Base-by-base conservation (phyloP, 2,888 invertebrate genomes). In the Metacarcinus magister region DNA sequence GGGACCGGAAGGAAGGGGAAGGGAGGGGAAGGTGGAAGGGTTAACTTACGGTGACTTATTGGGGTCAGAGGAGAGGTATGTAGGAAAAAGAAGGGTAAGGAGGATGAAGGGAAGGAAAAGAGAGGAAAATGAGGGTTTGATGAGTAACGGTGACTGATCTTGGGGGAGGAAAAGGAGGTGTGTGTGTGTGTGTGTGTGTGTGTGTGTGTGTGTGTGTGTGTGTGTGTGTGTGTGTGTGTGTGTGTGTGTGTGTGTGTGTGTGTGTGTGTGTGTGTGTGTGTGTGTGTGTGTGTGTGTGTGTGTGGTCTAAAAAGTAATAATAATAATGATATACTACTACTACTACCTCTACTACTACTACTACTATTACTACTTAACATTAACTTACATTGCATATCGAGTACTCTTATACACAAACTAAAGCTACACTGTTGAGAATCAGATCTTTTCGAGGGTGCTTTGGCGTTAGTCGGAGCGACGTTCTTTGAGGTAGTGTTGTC, bases 221-320 rank as follows among this genome's bases (percentile, higher is more conserved):
- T 54, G 54, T 54, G 54, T 54, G 54, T 54, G 54, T 54, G 54
- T 54, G 54, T 54, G 54, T 54, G 54, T 54, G 54, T 54, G 54
- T 54, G 54, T 54, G 54, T 54, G 54, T 54, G 54, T 54, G 54
- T 54, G 54, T 60, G 60, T 60, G 60, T 60, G 60, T 60, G 60
- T 60, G 60, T 60, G 60, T 60, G 60, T 60, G 60, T 60, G 60
- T 60, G 60, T 60, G 60, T 60, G 60, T 60, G 60, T 60, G 60
- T 60, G 60, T 60, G 60, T 60, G 60, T 60, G 60, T 60, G 60
- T 60, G 60, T 60, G 60, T 16, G 60, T 60, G 60, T 60, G 54
- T 60, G 60, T 2, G 19, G 60, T 60, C 4, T 60, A n/a, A n/a
- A n/a, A n/a, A n/a, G n/a, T 19, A 7, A 60, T 60, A 60, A 60